Evolutionary conservation across 2,888 invertebrate species (phyloP).

Genomic region (Catocala nupta): DNA sequence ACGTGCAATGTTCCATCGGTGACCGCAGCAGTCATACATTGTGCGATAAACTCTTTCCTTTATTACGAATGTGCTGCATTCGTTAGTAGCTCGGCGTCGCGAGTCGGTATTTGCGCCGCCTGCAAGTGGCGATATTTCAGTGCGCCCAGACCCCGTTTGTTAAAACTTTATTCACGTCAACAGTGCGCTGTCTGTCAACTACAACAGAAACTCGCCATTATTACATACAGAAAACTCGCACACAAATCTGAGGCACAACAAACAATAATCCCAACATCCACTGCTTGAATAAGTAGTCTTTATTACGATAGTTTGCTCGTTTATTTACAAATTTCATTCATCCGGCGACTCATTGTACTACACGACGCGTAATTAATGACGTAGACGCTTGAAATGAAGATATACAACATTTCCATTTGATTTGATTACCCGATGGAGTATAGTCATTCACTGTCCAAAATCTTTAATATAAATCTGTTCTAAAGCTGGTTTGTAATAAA

Average conservation of each 20-base stretch:
- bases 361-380: conserved; percentile 39
- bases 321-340: conserved; percentile 45
- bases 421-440: conserved; percentile 28
- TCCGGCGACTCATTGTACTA: conserved; percentile 28
- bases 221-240: conserved; percentile 58
- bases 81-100: conserved; percentile 60
- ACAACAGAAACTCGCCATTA: conserved; percentile 57
- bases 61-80: conserved; percentile 56
- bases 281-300: conserved; percentile 44
- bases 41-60: conserved; percentile 58
- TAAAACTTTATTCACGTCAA: conserved; percentile 78
- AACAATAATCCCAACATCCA: conserved; percentile 43
- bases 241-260: conserved; percentile 45
- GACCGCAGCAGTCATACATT: conserved; percentile 49
- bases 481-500: conserved; percentile 29
- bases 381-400: conserved; percentile 20
- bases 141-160: conserved; percentile 67
- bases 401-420: conserved; percentile 28
- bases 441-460: conserved; percentile 39
- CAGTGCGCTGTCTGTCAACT: conserved; percentile 71
- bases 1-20: conserved; percentile 29
- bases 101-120: conserved; percentile 67
- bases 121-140: conserved; percentile 80
- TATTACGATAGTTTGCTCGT: conserved; percentile 45
- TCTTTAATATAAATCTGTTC: conserved; percentile 33